Percentiles rank a stretch among this genome's conserved stretches.
Evolutionary conservation across 92 coral and sea anemone species (phyloP).

Genomic region (Ricordea florida): DNA sequence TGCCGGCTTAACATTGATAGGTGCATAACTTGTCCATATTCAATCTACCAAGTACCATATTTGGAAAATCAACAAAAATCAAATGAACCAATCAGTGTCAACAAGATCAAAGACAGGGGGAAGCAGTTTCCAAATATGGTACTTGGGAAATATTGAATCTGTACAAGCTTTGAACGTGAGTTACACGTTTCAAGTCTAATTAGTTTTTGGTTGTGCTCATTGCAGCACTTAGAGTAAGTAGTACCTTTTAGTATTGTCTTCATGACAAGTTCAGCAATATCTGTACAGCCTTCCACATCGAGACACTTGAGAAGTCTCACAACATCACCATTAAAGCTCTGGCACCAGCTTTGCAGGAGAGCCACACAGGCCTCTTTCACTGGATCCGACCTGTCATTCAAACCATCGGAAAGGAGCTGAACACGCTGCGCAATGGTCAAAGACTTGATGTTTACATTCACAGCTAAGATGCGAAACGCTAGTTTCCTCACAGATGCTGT

Average conservation of each 20-base stretch:
- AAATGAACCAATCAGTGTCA: too few species aligned
- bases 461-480: conserved; percentile 79
- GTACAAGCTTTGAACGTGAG: too few species aligned
- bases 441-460: conserved; percentile 80
- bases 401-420: conserved; percentile 82
- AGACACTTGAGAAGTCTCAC: conserved; percentile 70
- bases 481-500: conserved; percentile 80
- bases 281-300: conserved; percentile 82
- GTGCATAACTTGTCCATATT: too few species aligned
- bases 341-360: conserved; percentile 76
- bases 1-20: too few species aligned
- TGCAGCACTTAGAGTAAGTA: too few species aligned
- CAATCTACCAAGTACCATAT: too few species aligned
- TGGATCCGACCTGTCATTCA: conserved; percentile 80
- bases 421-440: conserved; percentile 92
- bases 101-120: too few species aligned
- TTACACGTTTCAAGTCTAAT: too few species aligned
- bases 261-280: conserved; percentile 73
- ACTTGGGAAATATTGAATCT: too few species aligned
- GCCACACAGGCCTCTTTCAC: conserved; percentile 69
- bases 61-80: too few species aligned
- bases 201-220: too few species aligned
- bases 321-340: conserved; percentile 69
- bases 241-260: conserved; percentile 78
- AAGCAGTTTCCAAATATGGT: too few species aligned